These are phyloP conservation scores for western clawed frog (Xenopus tropicalis) DNA, from an alignment of 2,113 vertebrate species.

Conservation along the genomic window UCB_Xtro_10.0 CM004452.2:25965501-25966000, in stretches of 20 bases:
- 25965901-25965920: too few relatives aligned
- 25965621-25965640: not conserved
- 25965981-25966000: too few relatives aligned
- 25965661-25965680: not conserved
- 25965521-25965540: constrained; percentile 27
- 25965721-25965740: not conserved
- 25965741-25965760: not conserved
- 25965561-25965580: constrained; percentile 17
- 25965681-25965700: not conserved
- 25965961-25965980: too few relatives aligned
- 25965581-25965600: constrained; percentile 1
- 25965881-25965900: too few relatives aligned
- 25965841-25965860: too few relatives aligned
- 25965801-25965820: too few relatives aligned
- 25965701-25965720: not conserved
- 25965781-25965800: too few relatives aligned
- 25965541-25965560: constrained; percentile 21
- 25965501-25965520: constrained; percentile 14
- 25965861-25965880: too few relatives aligned
- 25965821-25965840: too few relatives aligned
- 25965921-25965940: too few relatives aligned
- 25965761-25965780: too few relatives aligned
- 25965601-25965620: not conserved
- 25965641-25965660: not conserved
- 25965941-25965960: too few relatives aligned